Base-by-base conservation (phyloP, 1,140 invertebrate species). In the Adelges cooleyi region DNA sequence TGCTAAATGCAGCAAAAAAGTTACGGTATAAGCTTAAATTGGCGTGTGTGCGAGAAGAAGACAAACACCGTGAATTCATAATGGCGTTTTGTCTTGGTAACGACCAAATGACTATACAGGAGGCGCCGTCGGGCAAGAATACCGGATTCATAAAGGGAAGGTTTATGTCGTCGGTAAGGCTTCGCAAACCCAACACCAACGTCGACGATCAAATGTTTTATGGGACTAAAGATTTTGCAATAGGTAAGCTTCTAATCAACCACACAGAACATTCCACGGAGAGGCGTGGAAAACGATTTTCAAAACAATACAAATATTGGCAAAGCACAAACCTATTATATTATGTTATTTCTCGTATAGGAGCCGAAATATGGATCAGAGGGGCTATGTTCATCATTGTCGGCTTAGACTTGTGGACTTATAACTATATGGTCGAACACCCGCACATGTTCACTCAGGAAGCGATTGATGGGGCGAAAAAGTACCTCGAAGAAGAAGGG, bases 31-130 rank as follows among this genome's bases (percentile, higher is more conserved):
- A 44, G 13, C 11, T 59, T 9, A 59, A 59, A n/a, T 42, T 59
- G 38, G 22, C 27, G 6, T 22, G 36, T 1, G 23, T 59, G 9
- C 5, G 40, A n/a, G 40, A 59, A 25, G n/a, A 42, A 10, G 53
- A 59, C 4, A n/a, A 13, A 4, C 5, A 20, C 18, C 38, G 53
- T 11, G n/a, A 59, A 9, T 59, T 59, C n/a, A 27, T 59, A 1
- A 44, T 59, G 38, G 38, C 38, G 25, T 59, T 27, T 59, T 59
- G 53, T 4, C 23, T 59, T 8, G 53, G 53, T 9, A 44, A 59
- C 11, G n/a, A 27, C 25, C 13, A 59, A 17, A 25, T 59, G 13
- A 20, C 13, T 4, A 44, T 59, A 44, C 6, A 17, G 4, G 53
- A 59, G 27, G 6, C 44, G 23, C 6, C 40, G 22, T 20, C 38